phyloP scores from a whole-genome alignment of 2,113 vertebrate genomes.

The Morone chrysops region DNA sequence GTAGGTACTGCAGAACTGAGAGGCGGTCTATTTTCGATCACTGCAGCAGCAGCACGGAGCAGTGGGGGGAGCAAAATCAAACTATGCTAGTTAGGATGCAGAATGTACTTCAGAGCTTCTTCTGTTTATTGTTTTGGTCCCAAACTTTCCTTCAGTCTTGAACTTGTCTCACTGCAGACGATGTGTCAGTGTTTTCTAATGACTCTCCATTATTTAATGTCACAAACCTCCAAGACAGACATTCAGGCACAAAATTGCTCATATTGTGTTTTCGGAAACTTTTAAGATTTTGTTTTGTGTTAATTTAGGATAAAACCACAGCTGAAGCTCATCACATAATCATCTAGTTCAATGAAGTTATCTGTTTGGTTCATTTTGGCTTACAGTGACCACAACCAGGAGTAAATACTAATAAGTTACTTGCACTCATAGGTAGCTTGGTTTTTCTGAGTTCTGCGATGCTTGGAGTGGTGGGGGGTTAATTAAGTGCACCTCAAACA shows the following conservation, averaged over 20 bases:
- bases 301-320: not conserved
- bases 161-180: constrained; percentile 8
- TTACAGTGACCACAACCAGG: not conserved
- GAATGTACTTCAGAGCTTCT: constrained; percentile 11
- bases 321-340: not conserved
- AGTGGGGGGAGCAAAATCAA: constrained; percentile 35
- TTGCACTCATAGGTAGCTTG: not conserved
- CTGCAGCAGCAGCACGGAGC: constrained; percentile 59
- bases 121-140: constrained; percentile 22
- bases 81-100: constrained; percentile 43
- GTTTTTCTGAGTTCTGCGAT: not conserved
- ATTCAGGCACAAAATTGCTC: not conserved
- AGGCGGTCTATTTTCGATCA: constrained; percentile 72
- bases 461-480: not conserved
- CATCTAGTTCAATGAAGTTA: not conserved
- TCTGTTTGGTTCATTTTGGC: not conserved
- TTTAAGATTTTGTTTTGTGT: not conserved
- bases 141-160: not conserved
- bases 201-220: not conserved
- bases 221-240: not conserved
- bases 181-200: not conserved
- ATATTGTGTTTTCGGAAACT: not conserved
- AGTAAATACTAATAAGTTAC: not conserved
- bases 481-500: not conserved
- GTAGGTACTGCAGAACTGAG: constrained; percentile 74